phyloP scores from a whole-genome alignment of 35 echinoderm and acorn worm species.

The Ophioderma brevispina region DNA sequence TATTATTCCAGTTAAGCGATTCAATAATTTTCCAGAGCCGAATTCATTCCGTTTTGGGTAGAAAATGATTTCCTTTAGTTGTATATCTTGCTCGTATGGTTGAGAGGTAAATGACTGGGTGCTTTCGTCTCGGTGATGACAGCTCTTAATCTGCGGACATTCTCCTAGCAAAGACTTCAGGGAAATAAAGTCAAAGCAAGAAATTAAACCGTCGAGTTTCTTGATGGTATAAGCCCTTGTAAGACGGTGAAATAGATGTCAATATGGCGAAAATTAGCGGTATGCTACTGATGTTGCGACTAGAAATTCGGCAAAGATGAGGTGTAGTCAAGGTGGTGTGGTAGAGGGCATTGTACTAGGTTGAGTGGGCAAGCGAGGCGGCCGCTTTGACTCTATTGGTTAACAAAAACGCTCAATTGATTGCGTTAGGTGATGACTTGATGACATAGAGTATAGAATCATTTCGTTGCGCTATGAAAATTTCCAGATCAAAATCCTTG shows the following conservation, averaged over 20 bases:
- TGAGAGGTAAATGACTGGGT: not conserved
- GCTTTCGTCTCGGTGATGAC: not conserved
- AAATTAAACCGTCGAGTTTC: not conserved
- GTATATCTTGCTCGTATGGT: not conserved
- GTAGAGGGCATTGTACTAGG: not conserved
- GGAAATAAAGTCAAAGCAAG: not conserved
- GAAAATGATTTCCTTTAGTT: too few relatives aligned
- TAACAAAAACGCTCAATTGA: not conserved
- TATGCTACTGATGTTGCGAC: not conserved
- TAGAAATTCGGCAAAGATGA: not conserved
- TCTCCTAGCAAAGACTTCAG: not conserved
- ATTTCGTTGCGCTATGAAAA: not conserved
- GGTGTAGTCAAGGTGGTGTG: not conserved
- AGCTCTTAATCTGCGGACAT: not conserved
- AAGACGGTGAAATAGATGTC: not conserved
- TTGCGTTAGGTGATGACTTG: not conserved
- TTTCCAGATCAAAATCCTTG: not conserved
- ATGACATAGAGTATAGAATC: not conserved
- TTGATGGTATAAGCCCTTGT: not conserved
- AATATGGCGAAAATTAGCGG: not conserved
- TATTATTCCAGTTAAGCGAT: too few relatives aligned
- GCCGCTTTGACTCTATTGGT: not conserved
- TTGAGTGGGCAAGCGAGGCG: not conserved
- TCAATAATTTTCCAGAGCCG: too few relatives aligned
- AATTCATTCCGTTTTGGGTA: too few relatives aligned